Conservation (phyloP, 2,888 invertebrate species). For the Brachynemurus nebulosus region DNA sequence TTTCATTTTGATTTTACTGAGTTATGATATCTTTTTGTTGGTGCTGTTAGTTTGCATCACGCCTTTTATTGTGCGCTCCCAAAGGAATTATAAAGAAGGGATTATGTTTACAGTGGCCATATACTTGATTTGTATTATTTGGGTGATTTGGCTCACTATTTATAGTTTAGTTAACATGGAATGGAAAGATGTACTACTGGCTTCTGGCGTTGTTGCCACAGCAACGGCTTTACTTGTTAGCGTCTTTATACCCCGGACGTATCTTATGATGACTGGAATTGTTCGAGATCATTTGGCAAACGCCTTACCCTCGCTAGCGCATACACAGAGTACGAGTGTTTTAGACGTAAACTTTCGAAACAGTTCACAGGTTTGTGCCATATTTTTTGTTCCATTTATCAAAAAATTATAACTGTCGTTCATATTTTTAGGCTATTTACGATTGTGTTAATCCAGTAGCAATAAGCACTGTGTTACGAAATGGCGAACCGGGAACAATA, state of each 20-base stretch:
- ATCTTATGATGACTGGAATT: constrained; percentile 49
- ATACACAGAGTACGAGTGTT: constrained; percentile 29
- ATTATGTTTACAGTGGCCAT: constrained; percentile 40
- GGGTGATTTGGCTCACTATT: constrained; percentile 45
- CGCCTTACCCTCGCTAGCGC: constrained; percentile 35
- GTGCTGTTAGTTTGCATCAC: constrained; percentile 39
- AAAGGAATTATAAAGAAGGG: constrained; percentile 55
- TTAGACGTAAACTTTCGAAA: constrained; percentile 31
- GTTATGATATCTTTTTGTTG: constrained; percentile 48
- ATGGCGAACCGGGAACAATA: constrained; percentile 31
- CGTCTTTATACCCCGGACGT: constrained; percentile 54
- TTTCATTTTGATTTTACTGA: constrained; percentile 36
- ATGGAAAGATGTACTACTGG: constrained; percentile 44
- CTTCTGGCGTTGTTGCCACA: constrained; percentile 45
- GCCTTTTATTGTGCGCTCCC: constrained; percentile 46
- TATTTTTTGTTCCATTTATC: no score
- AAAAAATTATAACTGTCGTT: no score
- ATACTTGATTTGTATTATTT: constrained; percentile 37
- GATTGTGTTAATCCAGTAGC: constrained; percentile 42
- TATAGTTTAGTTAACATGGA: constrained; percentile 35
- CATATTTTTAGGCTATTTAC: constrained; percentile 35
- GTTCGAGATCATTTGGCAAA: constrained; percentile 44
- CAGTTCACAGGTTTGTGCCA: constrained; percentile 26
- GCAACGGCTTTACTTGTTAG: constrained; percentile 46
- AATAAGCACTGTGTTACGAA: constrained; percentile 24